phyloP scores from a whole-genome alignment of 1,140 invertebrate species.

The Drosophila ironensis region DNA sequence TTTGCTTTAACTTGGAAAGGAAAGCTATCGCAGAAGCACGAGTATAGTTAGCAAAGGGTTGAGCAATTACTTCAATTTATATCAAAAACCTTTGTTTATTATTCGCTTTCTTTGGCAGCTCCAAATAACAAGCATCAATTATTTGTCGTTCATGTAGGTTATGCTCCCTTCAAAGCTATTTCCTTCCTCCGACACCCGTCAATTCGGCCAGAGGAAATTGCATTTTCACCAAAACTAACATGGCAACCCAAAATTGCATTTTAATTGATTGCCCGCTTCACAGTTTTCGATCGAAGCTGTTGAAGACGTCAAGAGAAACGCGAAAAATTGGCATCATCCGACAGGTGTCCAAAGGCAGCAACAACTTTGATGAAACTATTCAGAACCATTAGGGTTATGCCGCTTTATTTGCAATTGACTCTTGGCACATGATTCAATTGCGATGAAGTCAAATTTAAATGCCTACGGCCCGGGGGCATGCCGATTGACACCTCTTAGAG shows the following conservation, averaged over 20 bases:
- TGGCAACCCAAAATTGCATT: conserved; percentile 26
- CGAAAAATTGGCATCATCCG: conserved; percentile 15
- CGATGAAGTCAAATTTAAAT: not conserved
- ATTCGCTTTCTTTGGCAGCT: too few species aligned
- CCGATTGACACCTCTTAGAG: conserved; percentile 4
- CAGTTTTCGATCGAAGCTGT: conserved; percentile 30
- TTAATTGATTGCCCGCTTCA: conserved; percentile 54
- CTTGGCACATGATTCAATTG: too few species aligned
- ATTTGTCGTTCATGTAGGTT: not conserved
- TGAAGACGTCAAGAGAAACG: conserved; percentile 44
- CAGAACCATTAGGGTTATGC: too few species aligned
- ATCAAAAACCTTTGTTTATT: too few species aligned
- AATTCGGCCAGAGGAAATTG: conserved; percentile 19
- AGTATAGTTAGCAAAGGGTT: too few species aligned
- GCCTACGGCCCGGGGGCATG: not conserved
- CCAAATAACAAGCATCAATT: not conserved
- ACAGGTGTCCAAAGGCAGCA: too few species aligned
- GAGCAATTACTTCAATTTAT: too few species aligned
- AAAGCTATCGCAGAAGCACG: not conserved
- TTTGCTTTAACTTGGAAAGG: not conserved
- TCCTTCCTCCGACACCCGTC: conserved; percentile 26
- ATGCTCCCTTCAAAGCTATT: conserved; percentile 6
- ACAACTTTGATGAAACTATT: too few species aligned
- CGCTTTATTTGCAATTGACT: too few species aligned
- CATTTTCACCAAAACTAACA: conserved; percentile 19